Base-by-base conservation (phyloP, 1,140 invertebrate genomes). In the Drosophila fuyamai region DNA sequence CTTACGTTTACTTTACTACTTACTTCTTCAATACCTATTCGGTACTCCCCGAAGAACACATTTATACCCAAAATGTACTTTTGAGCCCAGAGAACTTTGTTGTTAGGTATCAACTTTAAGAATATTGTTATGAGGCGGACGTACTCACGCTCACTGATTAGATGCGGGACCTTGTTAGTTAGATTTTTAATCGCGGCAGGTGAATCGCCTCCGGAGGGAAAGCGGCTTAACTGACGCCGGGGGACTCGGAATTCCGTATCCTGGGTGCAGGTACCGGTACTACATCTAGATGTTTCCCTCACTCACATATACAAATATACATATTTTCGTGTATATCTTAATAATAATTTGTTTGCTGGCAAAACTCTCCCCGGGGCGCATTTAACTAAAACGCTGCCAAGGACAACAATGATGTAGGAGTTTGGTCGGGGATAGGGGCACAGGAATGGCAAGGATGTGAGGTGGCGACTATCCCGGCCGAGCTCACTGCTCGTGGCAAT, bases 331-430 rank as follows among this genome's bases (percentile, higher is more conserved):
- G 43, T 76, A 59, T 76, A 76, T 76, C 56, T 54, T 86, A 72
- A 63, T 74, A 73, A 76, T 76, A 88, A 88, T 84, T 89, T 81
- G 80, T 83, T 72, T 80, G 63, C 67, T 43, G 51, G 48, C 73
- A 75, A 84, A 88, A 84, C 61, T 75, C 73, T 88, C 84, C 84
- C 84, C 68, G 73, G 84, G 85, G 84, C 76, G 61, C 84, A 84
- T 88, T 89, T 89, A 88, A 73, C 70, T 83, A 88, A 89, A 36
- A 84, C 66, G 68, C 77, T 57, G 61, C 58, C 53, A 46, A 76
- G 70, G 47, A 53, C 48, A 35, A 55, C 48, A 35, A 55, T 43
- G 48, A 29, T 18, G 32, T 18, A 14, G 51, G 51, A 23, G 41
- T 32, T 32, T 32, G 27, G 36, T 32, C 36, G 8, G 46, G 32